phyloP scores from a whole-genome alignment of 35 echinoderm and acorn worm species.

The Apostichopus japonicus region DNA sequence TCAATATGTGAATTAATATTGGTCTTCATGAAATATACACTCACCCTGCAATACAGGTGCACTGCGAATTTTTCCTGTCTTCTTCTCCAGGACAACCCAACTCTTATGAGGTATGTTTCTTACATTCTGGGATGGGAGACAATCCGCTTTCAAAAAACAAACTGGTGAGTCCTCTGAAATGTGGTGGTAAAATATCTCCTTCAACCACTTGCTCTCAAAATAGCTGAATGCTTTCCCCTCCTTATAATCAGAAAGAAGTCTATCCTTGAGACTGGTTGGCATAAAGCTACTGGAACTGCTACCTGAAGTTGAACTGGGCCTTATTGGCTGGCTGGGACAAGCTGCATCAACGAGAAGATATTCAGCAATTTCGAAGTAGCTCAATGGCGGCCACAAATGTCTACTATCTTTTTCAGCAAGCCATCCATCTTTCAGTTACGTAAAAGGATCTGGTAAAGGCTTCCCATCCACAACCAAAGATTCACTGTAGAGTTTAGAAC shows the following conservation, averaged over 20 bases:
- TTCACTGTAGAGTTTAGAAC: not conserved
- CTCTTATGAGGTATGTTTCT: constrained; percentile 25
- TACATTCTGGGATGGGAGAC: too few species aligned
- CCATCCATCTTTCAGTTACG: constrained; percentile 50
- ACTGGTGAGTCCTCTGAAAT: too few species aligned
- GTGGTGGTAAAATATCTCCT: too few species aligned
- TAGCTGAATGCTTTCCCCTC: too few species aligned
- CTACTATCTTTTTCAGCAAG: constrained; percentile 57
- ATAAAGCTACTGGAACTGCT: too few species aligned
- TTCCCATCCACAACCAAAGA: constrained; percentile 16
- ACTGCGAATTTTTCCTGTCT: not conserved
- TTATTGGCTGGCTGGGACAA: too few species aligned
- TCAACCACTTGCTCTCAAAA: too few species aligned
- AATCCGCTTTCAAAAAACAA: too few species aligned
- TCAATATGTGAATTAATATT: not conserved
- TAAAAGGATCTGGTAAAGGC: constrained; percentile 60
- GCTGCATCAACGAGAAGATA: too few species aligned
- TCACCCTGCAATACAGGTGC: not conserved
- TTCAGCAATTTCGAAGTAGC: constrained; percentile 68
- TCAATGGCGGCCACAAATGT: constrained; percentile 56
- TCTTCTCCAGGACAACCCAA: constrained; percentile 59
- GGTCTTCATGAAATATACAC: not conserved
- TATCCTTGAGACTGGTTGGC: too few species aligned
- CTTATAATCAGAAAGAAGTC: too few species aligned
- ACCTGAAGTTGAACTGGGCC: too few species aligned